These are phyloP conservation scores for Ormyrus thymus DNA, from an alignment of 2,888 invertebrate genomes.

Conservation along the genomic window DNA sequence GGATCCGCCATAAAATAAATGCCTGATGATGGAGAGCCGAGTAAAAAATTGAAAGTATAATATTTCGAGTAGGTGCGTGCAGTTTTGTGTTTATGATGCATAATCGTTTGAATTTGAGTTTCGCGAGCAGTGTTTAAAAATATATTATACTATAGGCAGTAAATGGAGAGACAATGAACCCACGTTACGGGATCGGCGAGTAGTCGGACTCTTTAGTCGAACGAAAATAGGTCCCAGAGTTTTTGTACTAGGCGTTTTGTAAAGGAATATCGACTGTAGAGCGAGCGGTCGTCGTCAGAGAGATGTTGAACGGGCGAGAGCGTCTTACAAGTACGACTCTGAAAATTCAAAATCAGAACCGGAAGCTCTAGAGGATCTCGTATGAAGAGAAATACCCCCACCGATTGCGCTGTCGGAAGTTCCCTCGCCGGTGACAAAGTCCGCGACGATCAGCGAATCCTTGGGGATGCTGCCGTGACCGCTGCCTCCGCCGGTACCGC, in stretches of 20 bases:
- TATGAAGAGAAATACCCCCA: constrained; percentile 82
- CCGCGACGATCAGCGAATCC: constrained; percentile 84
- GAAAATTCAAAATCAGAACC: constrained; percentile 92
- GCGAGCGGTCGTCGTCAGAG: background rate
- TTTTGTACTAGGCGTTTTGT: constrained; percentile 58
- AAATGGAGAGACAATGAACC: no score
- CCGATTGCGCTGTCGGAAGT: constrained; percentile 88
- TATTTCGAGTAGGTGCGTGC: no score
- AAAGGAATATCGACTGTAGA: no score
- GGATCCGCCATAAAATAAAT: no score
- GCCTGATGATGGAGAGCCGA: no score
- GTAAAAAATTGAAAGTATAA: no score
- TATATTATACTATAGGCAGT: no score
- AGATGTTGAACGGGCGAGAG: background rate
- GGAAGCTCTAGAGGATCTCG: constrained; percentile 88
- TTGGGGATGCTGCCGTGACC: constrained; percentile 76
- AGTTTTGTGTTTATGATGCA: no score
- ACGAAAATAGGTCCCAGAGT: constrained; percentile 42
- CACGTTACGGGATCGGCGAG: no score
- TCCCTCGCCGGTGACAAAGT: constrained; percentile 85
- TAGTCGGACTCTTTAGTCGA: no score
- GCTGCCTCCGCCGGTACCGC: constrained; percentile 75
- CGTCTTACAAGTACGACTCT: constrained; percentile 86
- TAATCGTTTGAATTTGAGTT: no score
- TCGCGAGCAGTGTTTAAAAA: no score